Evolutionary conservation across 1,140 invertebrate genomes (phyloP).

Genomic region (Ceratosolen fusciceps): DNA sequence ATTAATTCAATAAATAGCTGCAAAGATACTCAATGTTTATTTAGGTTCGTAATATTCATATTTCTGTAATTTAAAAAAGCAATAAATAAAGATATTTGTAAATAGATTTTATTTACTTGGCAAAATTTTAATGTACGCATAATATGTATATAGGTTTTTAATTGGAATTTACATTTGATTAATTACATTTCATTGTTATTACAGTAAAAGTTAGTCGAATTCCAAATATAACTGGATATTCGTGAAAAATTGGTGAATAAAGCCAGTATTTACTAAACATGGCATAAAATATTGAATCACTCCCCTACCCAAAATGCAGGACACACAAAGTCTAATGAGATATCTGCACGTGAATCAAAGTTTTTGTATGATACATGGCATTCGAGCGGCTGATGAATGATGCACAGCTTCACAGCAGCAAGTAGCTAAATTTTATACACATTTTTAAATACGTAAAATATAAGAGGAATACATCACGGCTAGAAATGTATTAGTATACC

Average conservation of each 20-base stretch:
- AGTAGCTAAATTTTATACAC: slow-evolving; percentile 35
- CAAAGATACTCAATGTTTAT: background rate
- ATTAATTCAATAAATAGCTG: background rate
- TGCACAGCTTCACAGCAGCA: slow-evolving; percentile 48
- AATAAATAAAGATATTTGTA: too few species aligned
- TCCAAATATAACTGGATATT: too few species aligned
- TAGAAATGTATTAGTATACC: background rate
- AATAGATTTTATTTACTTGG: too few species aligned
- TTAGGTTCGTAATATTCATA: too few species aligned
- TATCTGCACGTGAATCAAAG: slow-evolving; percentile 39
- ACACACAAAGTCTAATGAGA: slow-evolving; percentile 14
- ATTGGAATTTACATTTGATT: too few species aligned
- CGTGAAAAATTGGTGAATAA: too few species aligned
- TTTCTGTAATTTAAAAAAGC: too few species aligned
- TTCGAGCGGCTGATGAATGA: slow-evolving; percentile 41
- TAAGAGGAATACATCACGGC: background rate
- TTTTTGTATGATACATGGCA: slow-evolving; percentile 28
- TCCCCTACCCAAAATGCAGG: slow-evolving; percentile 20
- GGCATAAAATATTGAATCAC: background rate
- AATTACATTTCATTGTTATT: too few species aligned
- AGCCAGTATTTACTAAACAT: too few species aligned
- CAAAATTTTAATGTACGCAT: too few species aligned
- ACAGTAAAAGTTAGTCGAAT: too few species aligned
- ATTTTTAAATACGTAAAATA: background rate
- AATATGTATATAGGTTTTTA: too few species aligned